Conservation (phyloP, 1,140 invertebrate genomes). For the Camponotus vicinus region DNA sequence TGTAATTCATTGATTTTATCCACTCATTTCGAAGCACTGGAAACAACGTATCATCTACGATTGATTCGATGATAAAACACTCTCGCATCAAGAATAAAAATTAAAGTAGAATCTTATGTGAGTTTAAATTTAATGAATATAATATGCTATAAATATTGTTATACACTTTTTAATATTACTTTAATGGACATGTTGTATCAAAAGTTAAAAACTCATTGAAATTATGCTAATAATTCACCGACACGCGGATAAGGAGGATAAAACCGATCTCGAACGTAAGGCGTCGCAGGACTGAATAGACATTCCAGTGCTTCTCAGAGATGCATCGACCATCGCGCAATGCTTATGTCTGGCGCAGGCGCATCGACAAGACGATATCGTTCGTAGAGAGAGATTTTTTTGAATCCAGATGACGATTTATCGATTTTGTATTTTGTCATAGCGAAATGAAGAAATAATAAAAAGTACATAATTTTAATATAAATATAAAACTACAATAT, state of each 20-base stretch:
- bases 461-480: neutral
- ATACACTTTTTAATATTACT: neutral
- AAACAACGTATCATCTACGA: neutral
- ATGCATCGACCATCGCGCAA: slow-evolving; percentile 55
- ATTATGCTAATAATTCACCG: neutral
- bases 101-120: neutral
- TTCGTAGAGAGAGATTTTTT: slow-evolving; percentile 44
- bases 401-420: slow-evolving; percentile 51
- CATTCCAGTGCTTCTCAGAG: slow-evolving; percentile 47
- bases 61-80: neutral
- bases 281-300: slow-evolving; percentile 66
- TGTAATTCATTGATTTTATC: neutral
- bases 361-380: slow-evolving; percentile 8
- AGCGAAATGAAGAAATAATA: neutral
- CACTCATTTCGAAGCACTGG: neutral
- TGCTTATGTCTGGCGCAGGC: slow-evolving; percentile 47
- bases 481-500: neutral
- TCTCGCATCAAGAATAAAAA: neutral
- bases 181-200: neutral
- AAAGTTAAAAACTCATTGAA: neutral
- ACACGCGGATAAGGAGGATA: slow-evolving; percentile 15
- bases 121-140: neutral
- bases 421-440: neutral
- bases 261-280: slow-evolving; percentile 66
- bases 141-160: neutral